Evolutionary conservation across 2,113 vertebrate species (phyloP), one percentile per base, ranked within the genome.

Genomic region (Sisor rabdophorus): DNA sequence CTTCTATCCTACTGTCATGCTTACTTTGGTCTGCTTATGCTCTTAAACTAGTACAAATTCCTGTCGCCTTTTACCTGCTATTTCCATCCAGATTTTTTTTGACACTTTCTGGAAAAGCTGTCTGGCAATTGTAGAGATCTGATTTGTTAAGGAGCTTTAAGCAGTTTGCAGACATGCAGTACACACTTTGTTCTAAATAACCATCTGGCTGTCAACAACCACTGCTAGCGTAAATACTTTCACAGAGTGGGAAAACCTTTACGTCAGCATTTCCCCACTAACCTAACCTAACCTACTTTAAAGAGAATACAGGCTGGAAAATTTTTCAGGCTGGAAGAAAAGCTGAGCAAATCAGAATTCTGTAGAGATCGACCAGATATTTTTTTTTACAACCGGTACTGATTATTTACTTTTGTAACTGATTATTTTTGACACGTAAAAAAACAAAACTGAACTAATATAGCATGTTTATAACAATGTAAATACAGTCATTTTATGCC

Each of bases 21-120:
- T 74, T 77, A 73, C 67, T 75, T 61, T 77, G 63, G 36, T 65
- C 17, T 61, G 15, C 13, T 9, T 13, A 24, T 75, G n/a, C 53
- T 79, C 79, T 77, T 78, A 78, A 80, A 80, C 76, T 55, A 32
- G 32, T 40, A 22, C 22, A 59, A 32, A n/a, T 44, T 54, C 50
- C 53, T 47, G 19, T 16, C 26, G 4, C 58, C 52, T 56, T 74
- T 70, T n/a, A 47, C 58, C 44, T 50, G 10, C 11, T 71, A 24
- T 3, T 79, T 67, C 44, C 16, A 72, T 75, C 64, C 22, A n/a
- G 11, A 26, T 40, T 32, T 22, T 28, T 19, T 67, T 61, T 55
- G 11, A 36, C 16, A 20, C 13, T 24, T 28, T 71, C 36, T 50
- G 19, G 55, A 36, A 70, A 48, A 26, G 36, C 30, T 54, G 44